phyloP scores from a whole-genome alignment of 2,113 vertebrate genomes.

The Thoracochromis brauschi region DNA sequence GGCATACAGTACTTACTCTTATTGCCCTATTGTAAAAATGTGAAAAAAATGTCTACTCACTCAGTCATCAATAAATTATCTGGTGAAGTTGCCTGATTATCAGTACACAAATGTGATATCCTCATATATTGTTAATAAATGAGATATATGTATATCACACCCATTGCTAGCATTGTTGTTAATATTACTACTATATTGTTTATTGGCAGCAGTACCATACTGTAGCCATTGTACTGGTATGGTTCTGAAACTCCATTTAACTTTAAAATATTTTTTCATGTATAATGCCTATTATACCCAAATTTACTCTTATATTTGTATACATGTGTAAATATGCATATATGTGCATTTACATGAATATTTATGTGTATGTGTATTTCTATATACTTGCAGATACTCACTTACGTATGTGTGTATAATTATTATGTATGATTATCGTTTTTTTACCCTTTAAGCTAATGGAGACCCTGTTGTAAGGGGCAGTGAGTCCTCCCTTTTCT shows the following conservation, averaged over 20 bases:
- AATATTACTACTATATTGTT: background rate
- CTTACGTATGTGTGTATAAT: background rate
- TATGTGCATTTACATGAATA: background rate
- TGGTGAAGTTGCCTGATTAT: background rate
- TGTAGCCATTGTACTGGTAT: background rate
- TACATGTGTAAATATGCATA: background rate
- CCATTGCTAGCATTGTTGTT: background rate
- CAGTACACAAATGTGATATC: background rate
- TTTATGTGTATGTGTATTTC: background rate
- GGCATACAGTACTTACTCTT: background rate
- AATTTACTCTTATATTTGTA: background rate
- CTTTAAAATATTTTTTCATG: background rate
- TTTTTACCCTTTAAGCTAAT: background rate
- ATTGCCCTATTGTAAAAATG: background rate
- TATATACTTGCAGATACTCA: background rate
- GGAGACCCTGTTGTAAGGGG: background rate
- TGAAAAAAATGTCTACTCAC: accelerated
- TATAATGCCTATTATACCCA: background rate
- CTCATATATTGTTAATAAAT: background rate
- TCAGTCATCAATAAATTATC: background rate
- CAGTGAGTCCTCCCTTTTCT: background rate
- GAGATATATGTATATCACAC: background rate
- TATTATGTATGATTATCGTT: background rate
- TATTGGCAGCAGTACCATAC: background rate
- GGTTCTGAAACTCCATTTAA: background rate